Conservation (phyloP, 2,888 invertebrate species). For the Vesta saturnalis region DNA sequence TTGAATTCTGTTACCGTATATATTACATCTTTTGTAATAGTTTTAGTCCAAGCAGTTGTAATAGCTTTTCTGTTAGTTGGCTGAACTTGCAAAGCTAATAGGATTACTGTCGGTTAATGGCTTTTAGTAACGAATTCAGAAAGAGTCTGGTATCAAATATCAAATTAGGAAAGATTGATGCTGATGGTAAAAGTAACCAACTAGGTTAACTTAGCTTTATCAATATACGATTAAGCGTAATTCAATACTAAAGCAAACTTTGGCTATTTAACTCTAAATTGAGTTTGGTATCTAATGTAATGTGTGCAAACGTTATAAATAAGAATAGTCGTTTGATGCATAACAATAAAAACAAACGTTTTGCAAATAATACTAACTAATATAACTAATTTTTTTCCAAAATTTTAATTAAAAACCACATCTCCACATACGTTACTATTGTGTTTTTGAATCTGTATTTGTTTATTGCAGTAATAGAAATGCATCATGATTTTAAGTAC, state of each 20-base stretch:
- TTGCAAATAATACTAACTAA: too few relatives aligned
- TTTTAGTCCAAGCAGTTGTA: slow-evolving; percentile 31
- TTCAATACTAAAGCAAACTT: not conserved
- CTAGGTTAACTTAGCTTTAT: slow-evolving; percentile 16
- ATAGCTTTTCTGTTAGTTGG: slow-evolving; percentile 38
- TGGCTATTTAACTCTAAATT: not conserved
- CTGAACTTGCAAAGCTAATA: slow-evolving; percentile 37
- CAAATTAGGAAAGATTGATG: slow-evolving; percentile 36
- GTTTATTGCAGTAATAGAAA: too few relatives aligned
- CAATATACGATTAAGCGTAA: not conserved
- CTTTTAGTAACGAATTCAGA: slow-evolving; percentile 32
- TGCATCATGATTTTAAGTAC: too few relatives aligned
- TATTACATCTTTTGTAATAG: slow-evolving; percentile 31
- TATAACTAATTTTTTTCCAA: too few relatives aligned
- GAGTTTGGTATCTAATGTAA: not conserved
- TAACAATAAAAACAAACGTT: too few relatives aligned
- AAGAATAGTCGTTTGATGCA: too few relatives aligned
- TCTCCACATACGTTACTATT: too few relatives aligned
- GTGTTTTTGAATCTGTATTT: too few relatives aligned
- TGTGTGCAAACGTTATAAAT: too few relatives aligned
- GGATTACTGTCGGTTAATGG: slow-evolving; percentile 37
- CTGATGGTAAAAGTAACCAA: slow-evolving; percentile 20
- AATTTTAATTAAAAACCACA: too few relatives aligned
- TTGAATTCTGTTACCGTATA: slow-evolving; percentile 33
- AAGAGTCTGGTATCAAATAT: slow-evolving; percentile 35